Evolutionary conservation across 2,113 vertebrate species (phyloP), one percentile per base, ranked within the genome.

Genomic region (Corydoras maculifer): DNA sequence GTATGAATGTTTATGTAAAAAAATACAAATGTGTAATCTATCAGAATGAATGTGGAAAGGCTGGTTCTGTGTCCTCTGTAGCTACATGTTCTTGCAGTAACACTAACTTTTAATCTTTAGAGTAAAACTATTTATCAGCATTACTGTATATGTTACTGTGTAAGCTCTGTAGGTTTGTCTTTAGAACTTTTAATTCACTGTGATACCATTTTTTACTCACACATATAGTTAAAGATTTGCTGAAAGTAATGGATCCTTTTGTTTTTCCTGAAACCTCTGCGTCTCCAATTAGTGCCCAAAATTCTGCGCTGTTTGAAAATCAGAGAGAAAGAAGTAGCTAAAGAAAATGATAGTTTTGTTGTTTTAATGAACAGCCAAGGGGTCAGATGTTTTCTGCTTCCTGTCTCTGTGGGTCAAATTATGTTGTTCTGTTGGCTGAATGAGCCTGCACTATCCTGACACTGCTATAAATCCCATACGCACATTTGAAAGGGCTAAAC

Each of bases 361-460:
- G 72, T 77, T 78, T 77, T 83, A 84, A 86, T 82, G 78, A 70
- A 68, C 12, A 74, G 63, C 73, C 81, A 79, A 74, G 8, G 80
- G 80, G 70, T 74, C 1, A 62, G 70, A 62, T 72, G 74, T 75
- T 71, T 43, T 83, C 79, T 75, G 58, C 62, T 82, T 84, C 78
- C 74, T 55, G 76, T 85, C 83, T 84, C 83, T 75, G 82, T 48
- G 79, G 85, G 85, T 84, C 82, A 85, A 86, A 86, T 87, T 83
- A 86, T 85, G 79, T 71, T 80, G 73, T 63, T 2, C 73, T 49
- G 75, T 80, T 80, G 72, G 73, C 74, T 81, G 81, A 61, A 69
- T n/a, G 69, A 75, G 55, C 65, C 58, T 18, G 25, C 35, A 18
- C 75, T 77, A 0, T 78, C 77, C 78, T 81, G 83, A 86, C 85